Evolutionary conservation across 2,888 invertebrate species (phyloP).

Genomic region (Papilio protenor): DNA sequence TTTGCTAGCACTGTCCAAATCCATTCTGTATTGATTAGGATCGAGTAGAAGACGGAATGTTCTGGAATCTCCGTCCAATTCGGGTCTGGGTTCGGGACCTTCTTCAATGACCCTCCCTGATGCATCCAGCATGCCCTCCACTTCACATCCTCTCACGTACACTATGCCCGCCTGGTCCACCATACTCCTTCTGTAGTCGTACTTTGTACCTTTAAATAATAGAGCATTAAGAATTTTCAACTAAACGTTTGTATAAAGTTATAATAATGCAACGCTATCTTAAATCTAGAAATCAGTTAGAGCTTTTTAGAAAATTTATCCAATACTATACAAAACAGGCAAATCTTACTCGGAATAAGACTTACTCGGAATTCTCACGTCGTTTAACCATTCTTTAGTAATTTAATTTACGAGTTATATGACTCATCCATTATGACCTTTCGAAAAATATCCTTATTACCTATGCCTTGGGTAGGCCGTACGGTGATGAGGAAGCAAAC

Average conservation of each 20-base stretch:
- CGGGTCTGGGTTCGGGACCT: slow-evolving; percentile 95
- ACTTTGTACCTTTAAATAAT: slow-evolving; percentile 86
- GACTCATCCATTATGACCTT: neutral
- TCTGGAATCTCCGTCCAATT: slow-evolving; percentile 93
- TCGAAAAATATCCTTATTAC: slow-evolving; percentile 70
- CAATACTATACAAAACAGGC: too few species aligned
- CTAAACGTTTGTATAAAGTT: neutral
- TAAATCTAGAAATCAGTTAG: neutral
- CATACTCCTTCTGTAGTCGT: slow-evolving; percentile 92
- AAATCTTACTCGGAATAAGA: neutral
- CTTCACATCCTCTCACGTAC: slow-evolving; percentile 98
- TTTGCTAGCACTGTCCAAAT: slow-evolving; percentile 93
- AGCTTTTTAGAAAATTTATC: too few species aligned
- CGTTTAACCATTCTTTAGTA: neutral
- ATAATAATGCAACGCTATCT: too few species aligned
- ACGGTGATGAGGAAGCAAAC: slow-evolving; percentile 98
- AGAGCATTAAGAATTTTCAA: neutral
- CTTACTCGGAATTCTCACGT: neutral
- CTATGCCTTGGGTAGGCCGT: slow-evolving; percentile 92
- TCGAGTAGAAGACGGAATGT: slow-evolving; percentile 98
- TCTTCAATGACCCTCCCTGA: slow-evolving; percentile 98
- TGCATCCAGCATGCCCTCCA: slow-evolving; percentile 98
- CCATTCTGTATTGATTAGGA: slow-evolving; percentile 97
- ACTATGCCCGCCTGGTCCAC: slow-evolving; percentile 96
- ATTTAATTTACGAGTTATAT: neutral